Evolutionary conservation across 1,140 invertebrate genomes (phyloP), one percentile per base, ranked within the genome.

Genomic region (Pseudomyrmex sp.): DNA sequence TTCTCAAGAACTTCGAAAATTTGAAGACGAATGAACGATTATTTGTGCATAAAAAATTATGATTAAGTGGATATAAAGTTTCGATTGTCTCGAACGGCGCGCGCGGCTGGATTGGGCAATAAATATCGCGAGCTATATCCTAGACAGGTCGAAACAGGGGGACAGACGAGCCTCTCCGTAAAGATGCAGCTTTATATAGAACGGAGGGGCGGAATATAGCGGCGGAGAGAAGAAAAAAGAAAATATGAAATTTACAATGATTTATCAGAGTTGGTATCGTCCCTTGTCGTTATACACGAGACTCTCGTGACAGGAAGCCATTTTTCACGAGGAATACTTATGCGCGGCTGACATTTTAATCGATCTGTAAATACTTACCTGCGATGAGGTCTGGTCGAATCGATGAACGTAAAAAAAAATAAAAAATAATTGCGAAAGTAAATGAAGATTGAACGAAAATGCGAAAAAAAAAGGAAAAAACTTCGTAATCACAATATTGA

Each of bases 291-390:
- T 92, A 74, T 87, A 88, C 82, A 82, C 26, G 48, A 18, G 68
- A 87, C 84, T 72, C 91, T 82, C 92, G 91, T 92, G 91, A 92
- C 89, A 87, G 88, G 63, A 86, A 88, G 80, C 90, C 89, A 92
- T 92, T 92, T 93, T 92, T 93, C 89, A 91, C 86, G 85, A 91
- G 85, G 90, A 91, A 92, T 92, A 91, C 90, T 91, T 90, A 89
- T 86, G 88, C 79, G 76, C 84, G 84, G 75, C 82, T 86, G 90
- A 90, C 88, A 88, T 90, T 92, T 91, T 92, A 91, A 92, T 92
- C 91, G 91, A 92, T 92, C 88, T 86, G 88, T 90, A 91, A 91
- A 91, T 91, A 88, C 83, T 83, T 79, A 80, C 50, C 74, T 61
- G 61, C n/a, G 59, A 74, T 75, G 63, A 63, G 63, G 59, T 50